phyloP scores from a whole-genome alignment of 2,797 vertebrate genomes.

The Myotis pilosus region DNA sequence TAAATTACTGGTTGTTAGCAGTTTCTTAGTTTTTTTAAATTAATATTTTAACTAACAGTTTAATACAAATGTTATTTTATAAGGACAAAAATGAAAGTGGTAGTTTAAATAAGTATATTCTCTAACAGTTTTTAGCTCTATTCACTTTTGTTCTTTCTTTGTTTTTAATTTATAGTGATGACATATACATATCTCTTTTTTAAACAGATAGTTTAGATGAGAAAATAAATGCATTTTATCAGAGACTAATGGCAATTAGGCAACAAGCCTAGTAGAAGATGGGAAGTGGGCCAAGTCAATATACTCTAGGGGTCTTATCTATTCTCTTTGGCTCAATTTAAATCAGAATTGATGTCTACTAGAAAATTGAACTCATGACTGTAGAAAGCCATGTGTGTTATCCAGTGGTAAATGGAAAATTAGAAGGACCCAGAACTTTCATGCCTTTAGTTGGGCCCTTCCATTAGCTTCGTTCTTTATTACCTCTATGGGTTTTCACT shows the following conservation, averaged over 20 bases:
- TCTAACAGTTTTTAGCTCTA: not conserved
- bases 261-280: not conserved
- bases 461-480: not conserved
- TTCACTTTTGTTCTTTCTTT: not conserved
- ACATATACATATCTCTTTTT: not conserved
- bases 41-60: not conserved
- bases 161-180: not conserved
- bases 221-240: slow-evolving; percentile 33
- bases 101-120: not conserved
- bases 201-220: not conserved
- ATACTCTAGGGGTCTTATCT: not conserved
- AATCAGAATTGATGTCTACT: slow-evolving; percentile 35
- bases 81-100: not conserved
- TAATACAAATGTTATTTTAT: slow-evolving; percentile 1
- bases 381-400: not conserved
- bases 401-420: not conserved
- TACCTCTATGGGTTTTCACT: not conserved
- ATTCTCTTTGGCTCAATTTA: slow-evolving; percentile 36
- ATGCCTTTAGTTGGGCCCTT: not conserved
- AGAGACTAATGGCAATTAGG: slow-evolving; percentile 38
- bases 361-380: not conserved
- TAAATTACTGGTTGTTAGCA: not conserved
- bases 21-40: not conserved
- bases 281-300: not conserved
- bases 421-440: not conserved